phyloP scores from a whole-genome alignment of 2,113 vertebrate species.

The Prionailurus bengalensis region DNA sequence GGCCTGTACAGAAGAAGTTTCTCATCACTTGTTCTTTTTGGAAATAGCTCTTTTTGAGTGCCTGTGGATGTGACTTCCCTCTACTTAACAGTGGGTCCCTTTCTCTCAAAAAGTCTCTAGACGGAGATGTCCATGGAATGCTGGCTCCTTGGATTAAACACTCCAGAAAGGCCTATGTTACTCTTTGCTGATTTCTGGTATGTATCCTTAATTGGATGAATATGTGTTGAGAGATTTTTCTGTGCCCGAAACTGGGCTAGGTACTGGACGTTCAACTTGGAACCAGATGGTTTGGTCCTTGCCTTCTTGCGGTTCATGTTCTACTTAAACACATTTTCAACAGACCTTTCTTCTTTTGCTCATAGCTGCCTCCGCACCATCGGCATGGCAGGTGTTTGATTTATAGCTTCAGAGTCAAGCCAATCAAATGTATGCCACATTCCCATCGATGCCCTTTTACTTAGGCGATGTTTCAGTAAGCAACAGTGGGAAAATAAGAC shows the following conservation, averaged over 20 bases:
- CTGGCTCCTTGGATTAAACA: background rate
- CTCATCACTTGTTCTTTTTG: background rate
- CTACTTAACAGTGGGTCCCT: too few relatives aligned
- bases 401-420: background rate
- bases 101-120: background rate
- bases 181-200: background rate
- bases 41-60: background rate
- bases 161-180: background rate
- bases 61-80: background rate
- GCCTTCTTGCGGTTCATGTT: background rate
- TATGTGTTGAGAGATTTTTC: background rate
- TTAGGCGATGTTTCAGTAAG: background rate
- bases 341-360: background rate
- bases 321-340: background rate
- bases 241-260: background rate
- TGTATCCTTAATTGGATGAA: background rate
- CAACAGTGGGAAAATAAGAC: background rate
- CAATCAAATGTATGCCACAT: accelerated
- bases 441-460: background rate
- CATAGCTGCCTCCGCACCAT: background rate
- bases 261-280: background rate
- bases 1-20: background rate
- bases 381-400: accelerated
- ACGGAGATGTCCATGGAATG: background rate
- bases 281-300: background rate